These are phyloP conservation scores for Athalia circularis DNA, from an alignment of 2,888 invertebrate species.

Conservation along the genomic window DNA sequence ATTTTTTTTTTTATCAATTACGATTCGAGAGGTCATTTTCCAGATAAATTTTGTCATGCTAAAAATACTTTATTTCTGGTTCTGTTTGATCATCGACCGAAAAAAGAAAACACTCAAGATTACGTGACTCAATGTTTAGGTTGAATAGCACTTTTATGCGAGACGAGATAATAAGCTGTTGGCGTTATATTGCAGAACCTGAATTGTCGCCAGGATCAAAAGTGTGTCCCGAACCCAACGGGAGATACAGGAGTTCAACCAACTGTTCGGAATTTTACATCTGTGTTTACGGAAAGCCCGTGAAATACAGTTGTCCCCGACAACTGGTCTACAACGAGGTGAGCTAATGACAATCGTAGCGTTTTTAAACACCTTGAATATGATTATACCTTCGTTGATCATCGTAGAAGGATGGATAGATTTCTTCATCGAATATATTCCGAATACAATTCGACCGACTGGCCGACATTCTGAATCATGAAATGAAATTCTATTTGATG, in stretches of 20 bases:
- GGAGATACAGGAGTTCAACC: slow-evolving; percentile 78
- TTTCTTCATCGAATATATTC: background rate
- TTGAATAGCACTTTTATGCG: background rate
- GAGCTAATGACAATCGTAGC: slow-evolving; percentile 61
- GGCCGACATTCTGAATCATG: slow-evolving; percentile 48
- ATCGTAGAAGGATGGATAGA: too few species aligned
- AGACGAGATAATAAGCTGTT: background rate
- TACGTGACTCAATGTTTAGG: background rate
- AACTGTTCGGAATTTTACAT: slow-evolving; percentile 82
- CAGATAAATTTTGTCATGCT: too few species aligned
- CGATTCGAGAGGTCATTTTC: too few species aligned
- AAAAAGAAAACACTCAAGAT: background rate
- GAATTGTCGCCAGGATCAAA: slow-evolving; percentile 63
- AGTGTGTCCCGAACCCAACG: slow-evolving; percentile 78
- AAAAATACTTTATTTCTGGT: background rate
- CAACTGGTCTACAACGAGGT: slow-evolving; percentile 80
- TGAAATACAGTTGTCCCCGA: slow-evolving; percentile 80
- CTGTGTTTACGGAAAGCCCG: slow-evolving; percentile 78
- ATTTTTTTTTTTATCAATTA: too few species aligned
- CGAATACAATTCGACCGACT: background rate
- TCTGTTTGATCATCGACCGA: background rate
- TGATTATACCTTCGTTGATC: too few species aligned
- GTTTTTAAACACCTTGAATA: too few species aligned
- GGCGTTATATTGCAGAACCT: slow-evolving; percentile 59
- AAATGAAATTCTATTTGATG: slow-evolving; percentile 47